Percentiles rank a stretch among this genome's conserved stretches.
These are phyloP conservation scores for Lytechinus pictus DNA, from an alignment of 35 echinoderm and acorn worm species.

Conservation along the genomic window DNA sequence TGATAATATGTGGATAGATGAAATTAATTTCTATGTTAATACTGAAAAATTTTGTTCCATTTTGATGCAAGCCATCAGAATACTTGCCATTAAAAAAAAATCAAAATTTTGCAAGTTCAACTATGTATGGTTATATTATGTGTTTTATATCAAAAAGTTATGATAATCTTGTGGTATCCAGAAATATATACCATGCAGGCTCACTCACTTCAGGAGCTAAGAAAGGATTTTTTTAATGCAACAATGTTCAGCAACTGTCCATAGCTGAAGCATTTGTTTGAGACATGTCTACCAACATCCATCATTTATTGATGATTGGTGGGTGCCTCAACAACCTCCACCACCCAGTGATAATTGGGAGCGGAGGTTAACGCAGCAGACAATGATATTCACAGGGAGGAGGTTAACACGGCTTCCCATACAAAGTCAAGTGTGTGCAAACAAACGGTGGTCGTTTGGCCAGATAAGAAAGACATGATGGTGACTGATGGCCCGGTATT, in stretches of 20 bases:
- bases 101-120: background rate
- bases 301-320: background rate
- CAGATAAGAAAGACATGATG: conserved; percentile 19
- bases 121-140: background rate
- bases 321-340: background rate
- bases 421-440: conserved; percentile 26
- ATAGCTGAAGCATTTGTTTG: background rate
- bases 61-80: background rate
- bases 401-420: background rate
- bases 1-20: background rate
- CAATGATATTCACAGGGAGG: background rate
- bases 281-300: background rate
- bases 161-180: background rate
- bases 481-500: conserved; percentile 28
- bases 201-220: background rate
- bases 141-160: background rate
- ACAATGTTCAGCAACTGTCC: background rate
- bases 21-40: too few relatives aligned
- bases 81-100: background rate
- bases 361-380: background rate
- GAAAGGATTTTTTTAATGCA: background rate
- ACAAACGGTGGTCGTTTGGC: conserved; percentile 30
- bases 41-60: too few relatives aligned
- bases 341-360: conserved; percentile 20
- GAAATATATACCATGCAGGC: background rate